Evolutionary conservation across 2,888 invertebrate genomes (phyloP), one percentile per base, ranked within the genome.

Genomic region (Ichneumoninae sp.): DNA sequence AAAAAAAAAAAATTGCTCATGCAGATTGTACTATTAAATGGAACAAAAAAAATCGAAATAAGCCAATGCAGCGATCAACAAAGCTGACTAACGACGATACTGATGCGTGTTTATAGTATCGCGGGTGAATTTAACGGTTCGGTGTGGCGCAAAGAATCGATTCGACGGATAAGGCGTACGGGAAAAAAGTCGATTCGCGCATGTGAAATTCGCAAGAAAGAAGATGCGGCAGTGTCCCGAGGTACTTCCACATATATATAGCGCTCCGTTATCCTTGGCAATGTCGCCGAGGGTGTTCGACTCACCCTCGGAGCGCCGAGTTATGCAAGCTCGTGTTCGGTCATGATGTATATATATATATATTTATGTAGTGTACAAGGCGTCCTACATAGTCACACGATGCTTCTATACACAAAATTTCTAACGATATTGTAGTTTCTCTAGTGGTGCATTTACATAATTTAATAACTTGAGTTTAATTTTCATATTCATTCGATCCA

Each of bases 1-100:
- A 26, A 26, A 26, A 26, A 26, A 26, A 26, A 26, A 78, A 74
- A 78, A 36, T 82, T 44, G 79, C 52, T 69, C 82, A 85, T 82
- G 85, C 85, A 74, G 71, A 60, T 71, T 79, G 66, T 36, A n/a
- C 8, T 44, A 33, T 52, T 44, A n/a, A 50, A 7, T n/a, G 36
- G 47, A 52, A 40, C 50, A 50, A 68, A 81, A 63, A 63, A 33
- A 66, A 40, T 54, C 33, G n/a, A 44, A 66, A 44, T 68, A 84
- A 81, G 84, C 84, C 77, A 81, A 69, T 84, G 84, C 84, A 81
- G 81, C 84, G 83, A 73, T 47, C 63, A 75, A 81, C 68, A 81
- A 84, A 81, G 81, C 81, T 73, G 63, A 68, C 44, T 6, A 73
- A 63, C 68, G 68, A 63, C 22, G 22, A 63, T 71, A 68, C 60